Evolutionary conservation across 2,113 vertebrate species (phyloP), one percentile per base, ranked within the genome.

Genomic region (Petaurus breviceps): DNA sequence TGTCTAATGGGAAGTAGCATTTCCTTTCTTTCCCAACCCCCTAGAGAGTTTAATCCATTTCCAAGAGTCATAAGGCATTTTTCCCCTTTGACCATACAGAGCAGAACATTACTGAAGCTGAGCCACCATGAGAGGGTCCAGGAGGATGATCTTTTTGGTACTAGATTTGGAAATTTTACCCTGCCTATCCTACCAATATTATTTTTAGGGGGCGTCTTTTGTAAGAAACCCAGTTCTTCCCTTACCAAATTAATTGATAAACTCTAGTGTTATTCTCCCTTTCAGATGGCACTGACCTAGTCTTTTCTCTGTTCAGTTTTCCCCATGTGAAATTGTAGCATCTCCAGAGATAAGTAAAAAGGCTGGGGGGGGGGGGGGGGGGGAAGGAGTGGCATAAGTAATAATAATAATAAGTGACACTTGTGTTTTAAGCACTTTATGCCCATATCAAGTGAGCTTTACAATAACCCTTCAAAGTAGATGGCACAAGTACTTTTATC

Each of bases 21-120:
- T 96, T 96, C 89, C 91, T 92, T 92, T 46, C 10, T 94, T 96
- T 95, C 57, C 54, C 91, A 90, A 95, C 94, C 91, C 92, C 97
- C 93, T 91, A 84, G 91, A 96, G 91, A n/a, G 50, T 94, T 57
- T 28, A 90, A 90, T 95, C 91, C 24, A 24, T 57, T 55, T 46
- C 84, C 49, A 52, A n/a, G 25, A 91, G 77, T 55, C 8, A 84
- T 92, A 49, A 51, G 37, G 31, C 1, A 3, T 94, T 92, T 84
- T 47, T 51, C n/a, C n/a, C n/a, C n/a, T 84, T 84, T 94, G 54
- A 51, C 47, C 37, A 43, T 54, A 43, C n/a, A 91, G 51, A 91
- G 49, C 92, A 93, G 77, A 16, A 43, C 26, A 7, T 84, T n/a
- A 12, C 31, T 26, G 46, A 94, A 90, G 16, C 51, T 46, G 61